These are phyloP conservation scores for Chroicocephalus ridibundus DNA, from an alignment of 2,113 vertebrate species.

Conservation along the genomic window DNA sequence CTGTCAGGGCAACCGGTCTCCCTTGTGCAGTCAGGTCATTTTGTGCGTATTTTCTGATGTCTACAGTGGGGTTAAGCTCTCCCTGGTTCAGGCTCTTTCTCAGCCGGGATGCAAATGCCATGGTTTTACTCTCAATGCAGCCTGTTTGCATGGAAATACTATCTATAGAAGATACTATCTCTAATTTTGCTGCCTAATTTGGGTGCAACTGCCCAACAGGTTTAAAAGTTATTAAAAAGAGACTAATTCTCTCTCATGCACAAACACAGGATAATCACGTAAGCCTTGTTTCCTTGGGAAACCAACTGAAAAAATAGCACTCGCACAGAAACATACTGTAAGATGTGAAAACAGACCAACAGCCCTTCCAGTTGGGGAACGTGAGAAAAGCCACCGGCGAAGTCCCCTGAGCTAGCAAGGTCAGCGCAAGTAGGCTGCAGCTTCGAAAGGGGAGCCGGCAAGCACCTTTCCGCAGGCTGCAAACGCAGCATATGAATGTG, in stretches of 20 bases:
- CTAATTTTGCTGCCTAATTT: not conserved
- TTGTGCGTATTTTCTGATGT: not conserved
- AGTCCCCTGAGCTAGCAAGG: not conserved
- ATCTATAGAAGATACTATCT: not conserved
- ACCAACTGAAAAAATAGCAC: not conserved
- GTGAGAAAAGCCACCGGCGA: not conserved
- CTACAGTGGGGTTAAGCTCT: not conserved
- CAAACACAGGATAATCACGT: slow-evolving; percentile 7
- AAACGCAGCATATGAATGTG: not conserved
- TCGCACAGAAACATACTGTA: not conserved
- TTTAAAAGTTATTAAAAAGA: not conserved
- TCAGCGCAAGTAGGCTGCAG: not conserved
- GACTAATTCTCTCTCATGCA: not conserved
- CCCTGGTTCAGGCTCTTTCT: not conserved
- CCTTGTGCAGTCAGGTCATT: not conserved
- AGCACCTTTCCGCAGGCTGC: not conserved
- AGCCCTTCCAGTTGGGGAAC: not conserved
- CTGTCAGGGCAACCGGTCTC: not conserved
- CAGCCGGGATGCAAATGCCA: not conserved
- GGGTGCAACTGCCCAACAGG: not conserved
- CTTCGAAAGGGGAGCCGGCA: not conserved
- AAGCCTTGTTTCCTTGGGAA: slow-evolving; percentile 31
- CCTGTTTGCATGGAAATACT: not conserved
- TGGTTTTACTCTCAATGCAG: not conserved
- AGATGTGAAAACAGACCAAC: not conserved